These are phyloP conservation scores for Sebastiscus albofasciatus DNA, from an alignment of 2,797 vertebrate genomes.

Conservation along the genomic window DNA sequence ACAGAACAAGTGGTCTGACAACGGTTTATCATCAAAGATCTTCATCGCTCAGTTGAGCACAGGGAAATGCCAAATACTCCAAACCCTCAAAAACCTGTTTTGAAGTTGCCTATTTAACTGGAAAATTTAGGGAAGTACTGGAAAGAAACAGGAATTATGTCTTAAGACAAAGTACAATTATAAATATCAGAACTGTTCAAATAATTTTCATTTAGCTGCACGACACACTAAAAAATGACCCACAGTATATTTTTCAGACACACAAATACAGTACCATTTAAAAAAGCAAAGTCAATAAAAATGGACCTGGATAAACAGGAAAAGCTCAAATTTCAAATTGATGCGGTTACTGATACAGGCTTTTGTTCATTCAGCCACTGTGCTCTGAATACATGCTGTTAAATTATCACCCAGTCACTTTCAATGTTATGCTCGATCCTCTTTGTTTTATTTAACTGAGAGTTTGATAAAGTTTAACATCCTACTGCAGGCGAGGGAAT, in stretches of 20 bases:
- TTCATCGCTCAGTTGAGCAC: conserved; percentile 20
- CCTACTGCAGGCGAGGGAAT: not conserved
- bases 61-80: conserved; percentile 33
- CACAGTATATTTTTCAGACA: conserved; percentile 53
- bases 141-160: conserved; percentile 37
- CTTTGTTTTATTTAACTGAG: not conserved
- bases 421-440: conserved; percentile 30
- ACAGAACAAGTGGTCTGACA: conserved; percentile 20
- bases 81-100: conserved; percentile 20
- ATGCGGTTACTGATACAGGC: conserved; percentile 21
- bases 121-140: conserved; percentile 46
- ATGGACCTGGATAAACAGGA: conserved; percentile 45
- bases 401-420: not conserved
- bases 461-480: conserved; percentile 1
- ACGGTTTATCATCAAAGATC: conserved; percentile 11
- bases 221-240: conserved; percentile 58
- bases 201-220: conserved; percentile 63
- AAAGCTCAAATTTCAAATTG: conserved; percentile 41
- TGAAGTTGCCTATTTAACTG: conserved; percentile 7
- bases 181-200: conserved; percentile 76
- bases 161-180: conserved; percentile 63
- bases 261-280: conserved; percentile 60
- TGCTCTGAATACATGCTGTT: conserved; percentile 3
- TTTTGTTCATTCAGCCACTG: conserved; percentile 20
- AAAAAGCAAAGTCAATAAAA: conserved; percentile 59